Evolutionary conservation across 2,888 invertebrate genomes (phyloP), one percentile per base, ranked within the genome.

Genomic region (Philhelius pedissequus): DNA sequence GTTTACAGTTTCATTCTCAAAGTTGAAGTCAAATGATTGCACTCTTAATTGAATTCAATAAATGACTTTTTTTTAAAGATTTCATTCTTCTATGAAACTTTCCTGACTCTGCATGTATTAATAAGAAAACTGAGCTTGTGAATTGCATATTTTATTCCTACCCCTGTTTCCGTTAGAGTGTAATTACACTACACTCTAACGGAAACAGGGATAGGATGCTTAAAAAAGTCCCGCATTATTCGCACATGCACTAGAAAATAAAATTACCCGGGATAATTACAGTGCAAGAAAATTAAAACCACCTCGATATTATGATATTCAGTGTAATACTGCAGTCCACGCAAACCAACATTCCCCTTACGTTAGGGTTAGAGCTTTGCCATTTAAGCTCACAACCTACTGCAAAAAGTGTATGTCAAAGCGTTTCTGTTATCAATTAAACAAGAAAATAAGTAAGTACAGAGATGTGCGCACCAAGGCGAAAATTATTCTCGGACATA

Each of bases 191-290:
- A n/a, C n/a, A n/a, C 38, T 38, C n/a, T 13, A n/a, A n/a, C n/a
- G 0, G 35, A 38, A n/a, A 38, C 5, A 1, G 38, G 38, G n/a
- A 6, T n/a, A 13, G 0, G 20, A 11, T n/a, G n/a, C n/a, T n/a
- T n/a, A n/a, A 35, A 52, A 54, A 22, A 43, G 9, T 22, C 18
- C 56, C 69, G 40, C 66, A 71, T 66, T 76, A 66, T 43, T 50
- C 58, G 52, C 45, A 64, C 60, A 64, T 56, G 54, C 62, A 75
- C 20, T 56, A 1, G 27, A 60, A 70, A 54, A n/a, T 27, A 66
- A 76, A 76, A 76, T 71, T 76, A 76, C 58, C 70, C 18, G 4
- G 52, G 38, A 52, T 76, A 82, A 76, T 82, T 76, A 66, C 66
- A 52, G 60, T 76, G 60, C 66, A 82, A 60, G 60, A 50, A 66